Base-by-base conservation (phyloP, 2,113 vertebrate genomes). In the Poeciliopsis retropinna region DNA sequence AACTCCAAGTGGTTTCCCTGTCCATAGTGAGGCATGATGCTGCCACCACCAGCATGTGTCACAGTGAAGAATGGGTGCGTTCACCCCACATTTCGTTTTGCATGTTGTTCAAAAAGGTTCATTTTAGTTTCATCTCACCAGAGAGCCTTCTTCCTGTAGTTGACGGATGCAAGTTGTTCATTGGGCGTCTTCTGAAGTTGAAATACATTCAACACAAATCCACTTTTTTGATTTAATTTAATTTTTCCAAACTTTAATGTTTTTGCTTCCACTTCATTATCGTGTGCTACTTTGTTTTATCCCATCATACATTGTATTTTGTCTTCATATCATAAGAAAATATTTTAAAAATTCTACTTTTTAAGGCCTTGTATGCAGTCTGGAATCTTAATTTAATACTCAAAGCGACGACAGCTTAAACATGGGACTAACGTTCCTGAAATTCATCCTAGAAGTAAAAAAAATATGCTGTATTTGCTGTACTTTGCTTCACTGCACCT, bases 401-500 rank as follows among this genome's bases (percentile, higher is more conserved):
- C 25, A 5, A 57, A n/a, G 37, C 2, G 6, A 6, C 22, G 30
- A 25, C 10, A 22, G 62, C 27, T 32, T 31, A 19, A 63, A 63
- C 15, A 10, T 17, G 14, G 61, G 28, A 62, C 51, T n/a, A 57
- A n/a, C 2, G 7, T 5, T 57, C 9, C 51, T 57, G 5, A 25
- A n/a, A 57, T 57, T 57, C 8, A 57, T n/a, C 22, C 51, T 25
- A n/a, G 51, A 28, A 37, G 34, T 37, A 12, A 39, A 27, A 4
- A 37, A 37, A 15, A 41, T 0, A 5, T 79, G 81, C 70, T 39
- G 70, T 41, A 17, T 22, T 19, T 57, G 73, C 73, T 76, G 47
- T 75, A n/a, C 73, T 84, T 73, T 47, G 63, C 64, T 81, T 73
- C 22, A 57, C 25, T 51, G 60, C 73, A 82, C 78, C 51, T 86